A percentile compares a stretch with the other conserved stretches of the same genome.
Conservation (phyloP, 2,797 vertebrate species). For the Carcharodon carcharias region DNA sequence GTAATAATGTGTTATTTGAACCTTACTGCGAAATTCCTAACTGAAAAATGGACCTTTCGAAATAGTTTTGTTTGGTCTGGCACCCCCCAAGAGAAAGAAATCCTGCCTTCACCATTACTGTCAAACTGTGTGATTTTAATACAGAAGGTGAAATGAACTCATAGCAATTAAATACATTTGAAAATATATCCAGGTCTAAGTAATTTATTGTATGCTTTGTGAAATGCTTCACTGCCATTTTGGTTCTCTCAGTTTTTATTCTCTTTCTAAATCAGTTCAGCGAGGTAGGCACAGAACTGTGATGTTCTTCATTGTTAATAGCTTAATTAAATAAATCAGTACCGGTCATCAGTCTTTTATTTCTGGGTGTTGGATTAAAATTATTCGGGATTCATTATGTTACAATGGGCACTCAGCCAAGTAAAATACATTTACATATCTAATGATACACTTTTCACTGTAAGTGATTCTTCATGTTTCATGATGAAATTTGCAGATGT, state of each 20-base stretch:
- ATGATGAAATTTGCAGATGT: background rate
- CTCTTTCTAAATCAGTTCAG: background rate
- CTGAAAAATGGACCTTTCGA: constrained; percentile 13
- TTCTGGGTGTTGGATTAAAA: constrained; percentile 15
- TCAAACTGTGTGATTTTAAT: constrained; percentile 8
- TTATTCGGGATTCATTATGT: constrained; percentile 30
- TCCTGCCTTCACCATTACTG: background rate
- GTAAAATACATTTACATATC: constrained; percentile 37
- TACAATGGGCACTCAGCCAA: constrained; percentile 33
- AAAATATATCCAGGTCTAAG: constrained; percentile 14
- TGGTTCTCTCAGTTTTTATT: background rate
- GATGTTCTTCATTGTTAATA: constrained; percentile 16
- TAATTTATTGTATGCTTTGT: constrained; percentile 14
- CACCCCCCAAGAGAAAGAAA: background rate
- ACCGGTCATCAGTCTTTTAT: constrained; percentile 18
- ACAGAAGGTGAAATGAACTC: constrained; percentile 23
- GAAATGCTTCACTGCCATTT: constrained; percentile 4
- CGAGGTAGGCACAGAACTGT: background rate
- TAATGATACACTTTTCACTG: constrained; percentile 29
- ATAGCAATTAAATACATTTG: constrained; percentile 17
- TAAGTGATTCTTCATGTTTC: background rate
- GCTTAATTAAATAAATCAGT: constrained; percentile 23
- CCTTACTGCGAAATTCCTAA: background rate
- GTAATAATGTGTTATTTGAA: constrained; percentile 25
- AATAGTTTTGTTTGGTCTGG: constrained; percentile 19